Evolutionary conservation across 1,140 invertebrate species (phyloP).

Genomic region (Apis florea): DNA sequence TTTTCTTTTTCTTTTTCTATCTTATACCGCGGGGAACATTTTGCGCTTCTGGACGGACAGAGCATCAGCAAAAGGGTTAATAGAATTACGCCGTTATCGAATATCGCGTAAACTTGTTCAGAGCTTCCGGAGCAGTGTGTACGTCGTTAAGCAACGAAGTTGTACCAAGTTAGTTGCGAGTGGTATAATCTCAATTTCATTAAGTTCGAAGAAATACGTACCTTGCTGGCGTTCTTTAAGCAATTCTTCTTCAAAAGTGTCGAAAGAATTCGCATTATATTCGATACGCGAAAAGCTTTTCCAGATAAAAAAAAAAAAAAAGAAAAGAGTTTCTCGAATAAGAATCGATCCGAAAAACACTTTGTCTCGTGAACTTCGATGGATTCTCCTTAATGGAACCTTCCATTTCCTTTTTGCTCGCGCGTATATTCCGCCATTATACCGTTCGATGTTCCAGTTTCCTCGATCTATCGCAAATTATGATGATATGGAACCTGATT

Average conservation of each 20-base stretch:
- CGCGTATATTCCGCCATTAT: constrained; percentile 34
- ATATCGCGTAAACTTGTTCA: too few relatives aligned
- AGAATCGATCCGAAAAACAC: constrained; percentile 37
- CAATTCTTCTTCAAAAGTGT: neutral
- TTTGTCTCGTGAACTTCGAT: constrained; percentile 5
- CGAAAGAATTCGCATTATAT: constrained; percentile 26
- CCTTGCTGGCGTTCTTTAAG: neutral
- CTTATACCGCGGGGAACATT: too few relatives aligned
- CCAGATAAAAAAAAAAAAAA: neutral
- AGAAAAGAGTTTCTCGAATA: too few relatives aligned
- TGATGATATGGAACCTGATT: constrained; percentile 26
- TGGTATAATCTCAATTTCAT: neutral
- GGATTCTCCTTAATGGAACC: neutral
- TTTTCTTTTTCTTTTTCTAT: too few relatives aligned
- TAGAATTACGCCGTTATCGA: too few relatives aligned
- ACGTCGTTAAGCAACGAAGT: neutral
- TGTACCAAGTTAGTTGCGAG: neutral
- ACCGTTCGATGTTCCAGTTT: constrained; percentile 59
- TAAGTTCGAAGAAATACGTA: neutral
- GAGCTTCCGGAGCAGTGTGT: too few relatives aligned
- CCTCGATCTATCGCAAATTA: constrained; percentile 54
- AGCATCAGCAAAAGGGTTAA: too few relatives aligned
- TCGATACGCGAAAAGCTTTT: neutral
- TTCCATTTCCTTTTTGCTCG: constrained; percentile 26
- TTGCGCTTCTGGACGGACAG: too few relatives aligned